Evolutionary conservation across 2,888 invertebrate species (phyloP), one percentile per base, ranked within the genome.

Genomic region (Papilio elwesi): DNA sequence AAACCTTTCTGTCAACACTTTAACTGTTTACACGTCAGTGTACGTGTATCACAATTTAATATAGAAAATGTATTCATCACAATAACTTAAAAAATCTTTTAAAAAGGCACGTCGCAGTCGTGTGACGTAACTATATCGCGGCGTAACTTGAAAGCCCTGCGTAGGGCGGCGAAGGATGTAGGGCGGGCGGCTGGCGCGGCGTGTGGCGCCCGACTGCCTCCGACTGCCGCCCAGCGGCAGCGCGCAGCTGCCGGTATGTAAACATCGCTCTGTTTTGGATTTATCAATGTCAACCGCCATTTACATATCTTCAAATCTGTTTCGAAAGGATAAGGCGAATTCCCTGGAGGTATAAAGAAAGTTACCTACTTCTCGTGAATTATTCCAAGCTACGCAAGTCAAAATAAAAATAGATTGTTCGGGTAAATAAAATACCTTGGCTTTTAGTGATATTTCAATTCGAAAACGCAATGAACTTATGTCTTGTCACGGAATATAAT

Each of bases 121-220:
- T n/a, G 5, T 52, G 51, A 38, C 66, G 66, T 38, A 66, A 68
- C 47, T 48, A 26, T 47, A 16, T 47, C 69, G 53, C 70, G 70
- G 43, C 15, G 43, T 53, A 64, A 53, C 43, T 53, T 36, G 48
- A 15, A 12, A 26, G 13, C 26, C 11, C 11, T 11, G 6, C 57
- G 26, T 53, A 55, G 75, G 71, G 70, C 70, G 80, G 78, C 72
- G 72, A 66, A 70, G 62, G 68, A 71, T 65, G 70, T 55, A 15
- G 77, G 81, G 82, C 82, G 81, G 80, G 80, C 80, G 78, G 79
- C 68, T 71, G 26, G 75, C 77, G 59, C 80, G 79, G 77, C 80
- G 81, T 76, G 80, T 76, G 73, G 76, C 53, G 70, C 78, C 83
- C 80, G 77, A 84, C 81, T 85, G 82, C 78, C 81, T 82, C 77